phyloP scores from a whole-genome alignment of 1,140 invertebrate genomes.

The Papilio polytes region DNA sequence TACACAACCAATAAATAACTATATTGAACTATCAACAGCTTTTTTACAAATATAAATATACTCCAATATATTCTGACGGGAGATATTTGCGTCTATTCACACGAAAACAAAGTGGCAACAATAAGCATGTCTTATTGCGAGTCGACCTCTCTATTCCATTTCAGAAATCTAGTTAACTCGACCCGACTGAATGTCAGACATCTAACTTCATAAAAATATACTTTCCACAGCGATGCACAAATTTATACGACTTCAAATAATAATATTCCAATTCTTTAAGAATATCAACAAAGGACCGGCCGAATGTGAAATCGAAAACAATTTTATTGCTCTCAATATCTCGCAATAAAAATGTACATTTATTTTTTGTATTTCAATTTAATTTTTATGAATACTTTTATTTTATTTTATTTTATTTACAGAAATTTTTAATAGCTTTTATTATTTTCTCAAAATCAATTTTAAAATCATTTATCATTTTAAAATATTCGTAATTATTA shows the following conservation, averaged over 20 bases:
- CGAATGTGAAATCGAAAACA: background rate
- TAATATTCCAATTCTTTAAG: slow-evolving; percentile 3
- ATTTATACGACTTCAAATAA: slow-evolving; percentile 13
- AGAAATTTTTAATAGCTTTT: background rate
- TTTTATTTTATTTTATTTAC: too few species aligned
- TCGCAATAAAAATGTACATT: background rate
- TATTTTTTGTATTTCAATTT: background rate
- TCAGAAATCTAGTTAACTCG: slow-evolving; percentile 13
- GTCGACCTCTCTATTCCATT: slow-evolving; percentile 9
- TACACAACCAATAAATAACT: background rate
- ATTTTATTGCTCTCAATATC: background rate
- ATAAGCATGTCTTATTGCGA: background rate
- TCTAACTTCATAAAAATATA: slow-evolving; percentile 33
- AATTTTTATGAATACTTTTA: background rate
- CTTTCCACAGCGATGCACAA: background rate
- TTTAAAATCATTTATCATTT: too few species aligned
- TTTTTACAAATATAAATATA: background rate
- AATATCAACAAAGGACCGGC: background rate
- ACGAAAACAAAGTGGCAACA: background rate
- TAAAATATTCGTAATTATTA: too few species aligned
- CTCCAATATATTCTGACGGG: background rate
- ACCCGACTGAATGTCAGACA: slow-evolving; percentile 15
- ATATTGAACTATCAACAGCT: background rate
- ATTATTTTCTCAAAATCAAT: background rate
- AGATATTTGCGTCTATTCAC: background rate